A percentile compares a stretch with the other conserved stretches of the same genome.
These are phyloP conservation scores for Perca schrenkii DNA, from an alignment of 2,113 vertebrate genomes.

Conservation along the genomic window DNA sequence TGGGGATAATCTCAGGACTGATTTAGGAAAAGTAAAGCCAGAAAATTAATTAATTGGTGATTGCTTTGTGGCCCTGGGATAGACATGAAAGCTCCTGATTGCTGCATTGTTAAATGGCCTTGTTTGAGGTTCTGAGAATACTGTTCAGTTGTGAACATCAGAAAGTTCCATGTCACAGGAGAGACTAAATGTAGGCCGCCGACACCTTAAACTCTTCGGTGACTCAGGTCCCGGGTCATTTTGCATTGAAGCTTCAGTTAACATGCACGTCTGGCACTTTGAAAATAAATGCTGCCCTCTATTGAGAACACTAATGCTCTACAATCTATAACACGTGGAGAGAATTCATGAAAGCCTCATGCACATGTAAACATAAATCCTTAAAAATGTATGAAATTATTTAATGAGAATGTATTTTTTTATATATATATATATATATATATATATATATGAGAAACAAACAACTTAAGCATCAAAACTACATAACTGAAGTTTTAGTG, in stretches of 20 bases:
- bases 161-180: conserved; percentile 1
- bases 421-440: no score
- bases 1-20: conserved; percentile 1
- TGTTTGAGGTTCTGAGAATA: conserved; percentile 13
- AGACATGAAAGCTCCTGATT: conserved; percentile 23
- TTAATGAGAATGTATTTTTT: fast-evolving
- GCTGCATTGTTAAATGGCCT: conserved; percentile 9
- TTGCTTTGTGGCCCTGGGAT: conserved; percentile 20
- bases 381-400: background rate
- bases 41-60: background rate
- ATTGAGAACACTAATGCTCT: conserved; percentile 9
- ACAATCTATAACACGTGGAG: background rate
- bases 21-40: background rate
- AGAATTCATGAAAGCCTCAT: background rate
- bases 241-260: background rate
- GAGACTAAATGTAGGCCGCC: background rate
- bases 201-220: conserved; percentile 8
- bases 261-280: background rate
- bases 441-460: no score
- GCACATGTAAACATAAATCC: background rate
- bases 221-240: background rate
- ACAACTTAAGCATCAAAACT: background rate
- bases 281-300: conserved; percentile 73
- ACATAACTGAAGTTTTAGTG: background rate
- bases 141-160: background rate